These are phyloP conservation scores for Aphaenogaster floridana DNA, from an alignment of 1,140 invertebrate species.

Conservation along the genomic window DNA sequence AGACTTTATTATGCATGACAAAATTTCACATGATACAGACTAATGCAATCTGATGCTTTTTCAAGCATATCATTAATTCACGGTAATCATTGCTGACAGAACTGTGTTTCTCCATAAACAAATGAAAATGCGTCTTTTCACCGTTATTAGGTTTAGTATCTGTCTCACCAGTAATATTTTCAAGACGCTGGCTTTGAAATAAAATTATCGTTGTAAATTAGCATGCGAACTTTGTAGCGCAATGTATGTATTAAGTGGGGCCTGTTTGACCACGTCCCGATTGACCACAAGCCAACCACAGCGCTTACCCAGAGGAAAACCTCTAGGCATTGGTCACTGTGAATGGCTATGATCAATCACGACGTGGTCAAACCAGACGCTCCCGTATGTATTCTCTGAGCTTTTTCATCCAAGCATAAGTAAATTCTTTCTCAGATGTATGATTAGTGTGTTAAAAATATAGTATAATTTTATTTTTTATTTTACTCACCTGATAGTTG, in stretches of 20 bases:
- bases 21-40: conserved; percentile 9
- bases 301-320: too few species aligned
- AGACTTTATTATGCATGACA: not conserved
- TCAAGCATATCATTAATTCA: conserved; percentile 19
- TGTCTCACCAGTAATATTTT: not conserved
- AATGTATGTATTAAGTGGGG: too few species aligned
- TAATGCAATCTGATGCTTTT: conserved; percentile 45
- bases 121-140: not conserved
- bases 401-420: not conserved
- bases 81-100: not conserved
- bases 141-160: not conserved
- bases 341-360: too few species aligned
- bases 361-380: too few species aligned
- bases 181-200: conserved; percentile 22
- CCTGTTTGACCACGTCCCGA: too few species aligned
- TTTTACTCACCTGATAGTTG: conserved; percentile 13
- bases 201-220: not conserved
- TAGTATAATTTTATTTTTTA: not conserved
- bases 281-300: too few species aligned
- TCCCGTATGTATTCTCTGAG: not conserved
- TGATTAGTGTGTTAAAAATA: not conserved
- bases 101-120: not conserved
- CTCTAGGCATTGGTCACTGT: too few species aligned
- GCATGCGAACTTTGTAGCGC: too few species aligned
- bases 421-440: not conserved